A percentile compares a stretch with the other conserved stretches of the same genome.
Evolutionary conservation across 2,888 invertebrate species (phyloP).

Genomic region (Ferdinandea cuprea): DNA sequence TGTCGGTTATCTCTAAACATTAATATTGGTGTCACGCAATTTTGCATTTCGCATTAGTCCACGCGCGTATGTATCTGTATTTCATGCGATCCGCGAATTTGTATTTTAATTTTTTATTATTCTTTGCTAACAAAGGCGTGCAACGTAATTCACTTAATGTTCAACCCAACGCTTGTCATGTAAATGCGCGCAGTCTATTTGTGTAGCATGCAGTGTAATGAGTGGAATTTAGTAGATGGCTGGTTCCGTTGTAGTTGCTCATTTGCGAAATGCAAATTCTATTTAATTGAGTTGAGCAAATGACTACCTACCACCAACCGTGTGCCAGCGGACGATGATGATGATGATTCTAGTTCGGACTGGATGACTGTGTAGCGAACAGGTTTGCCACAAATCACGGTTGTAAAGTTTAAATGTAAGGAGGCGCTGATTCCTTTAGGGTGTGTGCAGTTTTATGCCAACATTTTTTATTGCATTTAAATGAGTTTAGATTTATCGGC

Average conservation of each 20-base stretch:
- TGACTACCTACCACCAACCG: slow-evolving; percentile 3
- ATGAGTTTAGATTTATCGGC: slow-evolving; percentile 54
- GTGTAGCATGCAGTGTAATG: slow-evolving; percentile 8
- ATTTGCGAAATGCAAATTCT: slow-evolving; percentile 52
- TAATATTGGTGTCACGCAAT: slow-evolving; percentile 55
- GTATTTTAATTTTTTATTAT: not conserved
- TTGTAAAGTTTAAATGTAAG: slow-evolving; percentile 1
- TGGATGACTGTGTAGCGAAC: slow-evolving; percentile 25
- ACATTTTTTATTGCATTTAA: slow-evolving; percentile 54
- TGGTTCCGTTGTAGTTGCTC: slow-evolving; percentile 55
- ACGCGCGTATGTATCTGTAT: slow-evolving; percentile 27
- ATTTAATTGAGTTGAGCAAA: slow-evolving; percentile 61
- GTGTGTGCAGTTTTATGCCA: slow-evolving; percentile 3
- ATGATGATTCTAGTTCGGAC: slow-evolving; percentile 34
- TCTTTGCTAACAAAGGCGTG: slow-evolving; percentile 25
- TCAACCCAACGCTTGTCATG: slow-evolving; percentile 49
- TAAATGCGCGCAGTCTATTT: slow-evolving; percentile 13
- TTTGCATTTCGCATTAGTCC: slow-evolving; percentile 48
- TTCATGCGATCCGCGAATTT: not conserved
- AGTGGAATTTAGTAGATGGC: slow-evolving; percentile 47
- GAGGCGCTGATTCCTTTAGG: slow-evolving; percentile 34
- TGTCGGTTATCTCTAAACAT: slow-evolving; percentile 33
- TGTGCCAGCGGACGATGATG: slow-evolving; percentile 18
- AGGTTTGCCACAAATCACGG: slow-evolving; percentile 35
- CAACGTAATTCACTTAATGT: slow-evolving; percentile 50